Base-by-base conservation (phyloP, 2,888 invertebrate genomes). In the Yponomeuta malinellus region DNA sequence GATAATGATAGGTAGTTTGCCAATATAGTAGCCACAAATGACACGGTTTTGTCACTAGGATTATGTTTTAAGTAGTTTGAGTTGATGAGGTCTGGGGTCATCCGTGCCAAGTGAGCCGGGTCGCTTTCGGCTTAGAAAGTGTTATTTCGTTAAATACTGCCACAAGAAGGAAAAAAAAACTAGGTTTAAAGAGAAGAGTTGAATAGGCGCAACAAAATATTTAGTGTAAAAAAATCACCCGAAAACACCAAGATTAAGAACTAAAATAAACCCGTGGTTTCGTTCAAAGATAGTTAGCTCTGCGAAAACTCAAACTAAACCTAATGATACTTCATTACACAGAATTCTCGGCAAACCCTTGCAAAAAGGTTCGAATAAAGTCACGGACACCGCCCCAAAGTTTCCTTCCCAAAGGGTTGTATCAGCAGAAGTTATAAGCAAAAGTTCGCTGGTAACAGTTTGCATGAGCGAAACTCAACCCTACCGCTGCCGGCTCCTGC, bases 391-490 rank as follows among this genome's bases (percentile, higher is more conserved):
- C 12, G 15, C 15, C 15, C 52, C 52, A 12, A 59, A 59, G 52
- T 59, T 59, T 8, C 52, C 15, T 15, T 8, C 52, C 15, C 52
- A 15, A 15, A 59, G 52, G 52, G 52, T 59, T 59, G 52, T 52
- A 52, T 59, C 15, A 9, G 15, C 15, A 15, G 5, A 59, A 59
- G 52, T 59, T 59, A 59, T 15, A 12, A 59, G 52, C 52, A 5
- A 5, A 5, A 15, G 52, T 52, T 52, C 12, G 52, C 5, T 5
- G 52, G 52, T 59, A 59, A 15, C 52, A 59, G 52, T 59, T 59
- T 15, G 52, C 52, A 59, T 59, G 83, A 83, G 83, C 79, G 83
- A 83, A 84, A 77, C 79, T 74, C 82, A 76, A 79, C 84, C 84
- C 83, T 81, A 76, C 78, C 76, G 52, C 52, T 59, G 15, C 15